phyloP scores from a whole-genome alignment of 2,888 invertebrate genomes.

The Clivina fossor region DNA sequence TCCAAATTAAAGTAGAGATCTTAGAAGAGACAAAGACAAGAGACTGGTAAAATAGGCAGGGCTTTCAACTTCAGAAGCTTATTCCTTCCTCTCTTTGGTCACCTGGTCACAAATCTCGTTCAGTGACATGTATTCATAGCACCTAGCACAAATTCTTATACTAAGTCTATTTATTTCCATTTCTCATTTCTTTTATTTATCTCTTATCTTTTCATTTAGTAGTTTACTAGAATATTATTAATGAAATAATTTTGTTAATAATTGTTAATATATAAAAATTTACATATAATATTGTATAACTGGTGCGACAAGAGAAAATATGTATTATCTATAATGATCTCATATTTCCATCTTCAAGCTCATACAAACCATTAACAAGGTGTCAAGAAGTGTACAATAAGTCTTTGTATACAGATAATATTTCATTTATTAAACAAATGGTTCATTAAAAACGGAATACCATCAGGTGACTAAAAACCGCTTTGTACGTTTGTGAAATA shows the following conservation, averaged over 20 bases:
- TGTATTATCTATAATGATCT: conserved; percentile 1
- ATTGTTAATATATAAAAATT: not conserved
- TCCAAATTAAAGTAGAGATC: too few species aligned
- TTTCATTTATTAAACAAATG: conserved; percentile 26
- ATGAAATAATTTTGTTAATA: conserved; percentile 2
- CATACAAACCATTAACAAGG: conserved; percentile 21
- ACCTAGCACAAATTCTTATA: conserved; percentile 8
- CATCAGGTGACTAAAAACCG: conserved; percentile 24
- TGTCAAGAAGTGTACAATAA: conserved; percentile 8
- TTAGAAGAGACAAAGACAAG: conserved; percentile 1
- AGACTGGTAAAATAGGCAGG: conserved; percentile 19
- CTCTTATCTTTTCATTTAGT: not conserved
- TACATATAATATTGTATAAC: not conserved
- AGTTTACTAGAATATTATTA: conserved; percentile 1
- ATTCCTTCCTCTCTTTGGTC: conserved; percentile 24
- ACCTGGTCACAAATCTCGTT: conserved; percentile 28
- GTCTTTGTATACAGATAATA: not conserved
- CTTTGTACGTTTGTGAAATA: conserved; percentile 19
- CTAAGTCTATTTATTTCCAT: conserved; percentile 10
- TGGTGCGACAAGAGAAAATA: not conserved
- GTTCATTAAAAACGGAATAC: conserved; percentile 30
- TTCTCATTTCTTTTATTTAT: conserved; percentile 2
- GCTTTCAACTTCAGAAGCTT: conserved; percentile 14
- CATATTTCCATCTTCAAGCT: conserved; percentile 30
- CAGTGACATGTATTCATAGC: conserved; percentile 26